A percentile compares a stretch with the other conserved stretches of the same genome.
phyloP scores from a whole-genome alignment of 2,888 invertebrate genomes.

The Sclerodermus sp. region DNA sequence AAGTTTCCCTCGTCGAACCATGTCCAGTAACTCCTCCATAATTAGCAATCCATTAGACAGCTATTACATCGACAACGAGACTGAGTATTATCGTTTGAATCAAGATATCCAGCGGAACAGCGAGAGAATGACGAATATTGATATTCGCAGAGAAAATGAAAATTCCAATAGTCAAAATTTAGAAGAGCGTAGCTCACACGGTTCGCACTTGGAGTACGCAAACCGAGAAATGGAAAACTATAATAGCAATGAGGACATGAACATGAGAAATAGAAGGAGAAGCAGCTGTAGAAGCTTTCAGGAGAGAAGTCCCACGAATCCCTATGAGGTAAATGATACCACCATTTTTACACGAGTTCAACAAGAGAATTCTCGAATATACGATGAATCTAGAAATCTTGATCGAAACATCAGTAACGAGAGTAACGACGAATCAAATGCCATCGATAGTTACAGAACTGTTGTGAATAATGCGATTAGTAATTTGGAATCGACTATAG shows the following conservation, averaged over 20 bases:
- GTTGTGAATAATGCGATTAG: conserved; percentile 6
- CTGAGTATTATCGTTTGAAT: conserved; percentile 26
- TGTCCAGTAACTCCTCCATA: conserved; percentile 43
- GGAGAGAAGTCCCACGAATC: too few relatives aligned
- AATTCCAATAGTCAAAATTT: too few relatives aligned
- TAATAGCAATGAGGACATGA: not conserved
- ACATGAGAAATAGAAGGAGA: not conserved
- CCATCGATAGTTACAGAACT: not conserved
- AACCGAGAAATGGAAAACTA: not conserved
- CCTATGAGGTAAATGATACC: too few relatives aligned
- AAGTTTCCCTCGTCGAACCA: conserved; percentile 41
- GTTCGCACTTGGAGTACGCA: too few relatives aligned
- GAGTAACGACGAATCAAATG: not conserved
- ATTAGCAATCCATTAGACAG: conserved; percentile 48
- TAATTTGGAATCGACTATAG: conserved; percentile 12
- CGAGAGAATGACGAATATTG: not conserved
- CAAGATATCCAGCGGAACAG: conserved; percentile 11
- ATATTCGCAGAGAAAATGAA: not conserved
- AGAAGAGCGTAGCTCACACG: too few relatives aligned
- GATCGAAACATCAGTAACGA: conserved; percentile 2
- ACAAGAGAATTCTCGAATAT: conserved; percentile 13
- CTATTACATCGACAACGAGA: conserved; percentile 45
- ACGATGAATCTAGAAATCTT: not conserved
- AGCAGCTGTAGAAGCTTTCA: too few relatives aligned
- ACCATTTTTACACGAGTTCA: conserved; percentile 14